Evolutionary conservation across 2,797 vertebrate genomes (phyloP).

Genomic region (Acanthornis magna): DNA sequence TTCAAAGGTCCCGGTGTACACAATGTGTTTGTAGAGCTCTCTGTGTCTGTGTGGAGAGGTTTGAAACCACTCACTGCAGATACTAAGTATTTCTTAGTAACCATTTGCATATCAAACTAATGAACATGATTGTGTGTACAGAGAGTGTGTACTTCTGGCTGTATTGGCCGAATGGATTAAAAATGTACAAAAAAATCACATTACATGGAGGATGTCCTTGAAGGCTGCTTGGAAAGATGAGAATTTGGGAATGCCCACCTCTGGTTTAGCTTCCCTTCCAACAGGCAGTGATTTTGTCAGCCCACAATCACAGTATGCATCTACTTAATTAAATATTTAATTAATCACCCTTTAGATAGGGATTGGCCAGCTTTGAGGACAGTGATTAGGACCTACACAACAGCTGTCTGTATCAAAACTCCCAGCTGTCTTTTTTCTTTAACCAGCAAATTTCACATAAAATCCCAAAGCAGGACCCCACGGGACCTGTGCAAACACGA

Average conservation of each 20-base stretch:
- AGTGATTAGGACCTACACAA: neutral
- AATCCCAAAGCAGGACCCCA: neutral
- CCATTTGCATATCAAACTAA: conserved; percentile 2
- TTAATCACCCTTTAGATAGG: neutral
- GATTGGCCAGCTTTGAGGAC: neutral
- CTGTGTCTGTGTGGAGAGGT: neutral
- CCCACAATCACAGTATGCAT: neutral
- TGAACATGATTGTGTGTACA: neutral
- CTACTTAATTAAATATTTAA: neutral
- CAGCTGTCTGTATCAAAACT: neutral
- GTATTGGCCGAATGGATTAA: neutral
- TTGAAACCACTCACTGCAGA: neutral
- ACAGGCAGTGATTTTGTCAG: neutral
- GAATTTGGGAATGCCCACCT: neutral
- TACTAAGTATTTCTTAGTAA: neutral
- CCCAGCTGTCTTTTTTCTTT: neutral
- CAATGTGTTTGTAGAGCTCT: neutral
- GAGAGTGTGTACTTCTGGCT: neutral
- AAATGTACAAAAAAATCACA: neutral
- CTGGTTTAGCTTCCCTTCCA: neutral
- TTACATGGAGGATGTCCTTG: neutral
- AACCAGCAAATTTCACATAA: neutral
- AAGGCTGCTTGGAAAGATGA: neutral
- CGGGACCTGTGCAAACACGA: neutral
- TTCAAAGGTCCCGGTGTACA: neutral